A percentile compares a stretch with the other conserved stretches of the same genome.
These are phyloP conservation scores for Lordiphosa fenestrarum DNA, from an alignment of 2,888 invertebrate genomes.

Conservation along the genomic window DNA sequence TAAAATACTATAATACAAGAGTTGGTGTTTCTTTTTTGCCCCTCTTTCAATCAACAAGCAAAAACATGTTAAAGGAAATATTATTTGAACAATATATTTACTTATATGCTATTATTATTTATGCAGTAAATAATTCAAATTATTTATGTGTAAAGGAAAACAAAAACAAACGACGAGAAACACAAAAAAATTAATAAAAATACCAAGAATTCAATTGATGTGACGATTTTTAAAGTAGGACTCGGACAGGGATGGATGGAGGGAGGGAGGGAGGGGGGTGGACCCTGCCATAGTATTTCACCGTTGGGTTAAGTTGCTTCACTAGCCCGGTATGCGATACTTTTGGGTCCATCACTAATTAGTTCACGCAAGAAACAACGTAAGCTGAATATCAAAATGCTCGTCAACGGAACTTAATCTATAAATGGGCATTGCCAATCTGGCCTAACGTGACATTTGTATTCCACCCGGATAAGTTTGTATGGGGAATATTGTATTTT, in stretches of 20 bases:
- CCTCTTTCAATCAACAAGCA: constrained; percentile 40
- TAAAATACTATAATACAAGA: constrained; percentile 43
- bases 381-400: no score
- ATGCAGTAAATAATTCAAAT: constrained; percentile 54
- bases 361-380: no score
- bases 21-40: constrained; percentile 39
- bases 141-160: constrained; percentile 58
- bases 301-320: no score
- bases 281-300: no score
- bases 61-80: background rate
- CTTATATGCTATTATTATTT: constrained; percentile 46
- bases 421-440: no score
- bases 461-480: no score
- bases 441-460: no score
- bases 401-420: no score
- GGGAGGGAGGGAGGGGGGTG: background rate
- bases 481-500: no score
- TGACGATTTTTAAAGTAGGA: background rate
- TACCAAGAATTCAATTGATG: constrained; percentile 25
- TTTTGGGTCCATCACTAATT: no score
- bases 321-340: no score
- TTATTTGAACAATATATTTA: constrained; percentile 39
- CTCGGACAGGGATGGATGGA: background rate
- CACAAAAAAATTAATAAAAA: constrained; percentile 25
- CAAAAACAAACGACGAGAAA: background rate